phyloP scores from a whole-genome alignment of 2,888 invertebrate species.

The Psylliodes chrysocephalus region DNA sequence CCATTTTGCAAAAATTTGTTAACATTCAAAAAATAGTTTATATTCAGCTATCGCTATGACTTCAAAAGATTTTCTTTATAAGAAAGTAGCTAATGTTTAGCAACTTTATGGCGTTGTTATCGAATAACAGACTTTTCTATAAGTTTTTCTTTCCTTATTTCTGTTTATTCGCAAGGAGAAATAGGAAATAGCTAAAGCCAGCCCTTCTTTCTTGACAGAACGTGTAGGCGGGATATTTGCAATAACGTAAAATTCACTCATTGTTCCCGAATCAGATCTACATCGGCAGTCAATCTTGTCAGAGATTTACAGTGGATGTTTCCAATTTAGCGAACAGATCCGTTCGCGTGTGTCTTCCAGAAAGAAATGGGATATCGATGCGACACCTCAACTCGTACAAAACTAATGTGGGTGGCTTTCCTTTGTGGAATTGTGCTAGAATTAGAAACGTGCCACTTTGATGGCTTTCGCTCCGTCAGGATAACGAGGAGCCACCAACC shows the following conservation, averaged over 20 bases:
- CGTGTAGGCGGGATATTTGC: background rate
- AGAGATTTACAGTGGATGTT: constrained; percentile 29
- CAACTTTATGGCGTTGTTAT: no score
- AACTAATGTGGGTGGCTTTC: constrained; percentile 40
- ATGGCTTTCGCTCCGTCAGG: constrained; percentile 34
- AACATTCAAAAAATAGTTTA: no score
- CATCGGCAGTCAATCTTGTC: constrained; percentile 28
- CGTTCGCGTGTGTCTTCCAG: constrained; percentile 5
- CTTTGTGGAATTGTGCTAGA: constrained; percentile 32
- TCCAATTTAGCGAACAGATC: constrained; percentile 26
- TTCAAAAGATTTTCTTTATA: no score
- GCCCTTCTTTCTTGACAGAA: background rate
- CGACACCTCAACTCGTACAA: constrained; percentile 35
- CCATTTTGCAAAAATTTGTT: no score
- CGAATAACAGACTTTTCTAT: no score
- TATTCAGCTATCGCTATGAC: no score
- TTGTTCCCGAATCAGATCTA: constrained; percentile 12
- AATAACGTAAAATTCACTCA: constrained; percentile 11
- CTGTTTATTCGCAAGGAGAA: no score
- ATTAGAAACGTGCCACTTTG: constrained; percentile 44
- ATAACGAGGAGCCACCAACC: constrained; percentile 6
- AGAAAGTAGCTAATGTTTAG: no score
- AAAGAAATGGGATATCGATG: constrained; percentile 23
- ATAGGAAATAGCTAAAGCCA: background rate
- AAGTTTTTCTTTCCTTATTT: no score